phyloP scores from a whole-genome alignment of 2,888 invertebrate genomes.

The Tribolium freemani region DNA sequence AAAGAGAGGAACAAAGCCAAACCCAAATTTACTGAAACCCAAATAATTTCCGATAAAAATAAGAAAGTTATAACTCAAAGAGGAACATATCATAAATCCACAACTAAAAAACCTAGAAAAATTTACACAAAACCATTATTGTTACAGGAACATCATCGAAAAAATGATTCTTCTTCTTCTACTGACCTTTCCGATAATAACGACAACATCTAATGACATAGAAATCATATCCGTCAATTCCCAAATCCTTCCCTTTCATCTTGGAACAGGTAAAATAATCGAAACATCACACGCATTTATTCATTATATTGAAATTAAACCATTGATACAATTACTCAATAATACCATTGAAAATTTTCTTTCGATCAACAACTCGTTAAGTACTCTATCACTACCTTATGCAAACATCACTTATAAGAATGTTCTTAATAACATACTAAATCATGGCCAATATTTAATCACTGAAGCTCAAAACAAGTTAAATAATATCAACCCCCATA shows the following conservation, averaged over 20 bases:
- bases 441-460: constrained; percentile 8
- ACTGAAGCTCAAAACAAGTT: constrained; percentile 8
- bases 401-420: neutral
- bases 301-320: too few relatives aligned
- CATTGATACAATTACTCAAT: constrained; percentile 21
- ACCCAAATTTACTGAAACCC: constrained; percentile 11
- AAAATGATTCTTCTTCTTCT: constrained; percentile 1
- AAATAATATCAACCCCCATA: constrained; percentile 9
- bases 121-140: neutral
- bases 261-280: constrained; percentile 24
- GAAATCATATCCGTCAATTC: neutral
- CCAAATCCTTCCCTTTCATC: constrained; percentile 32
- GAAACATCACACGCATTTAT: constrained; percentile 30
- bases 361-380: neutral
- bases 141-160: neutral
- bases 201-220: neutral
- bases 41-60: constrained; percentile 21
- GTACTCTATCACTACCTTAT: neutral
- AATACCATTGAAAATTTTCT: constrained; percentile 25
- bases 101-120: constrained; percentile 29
- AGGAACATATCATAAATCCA: constrained; percentile 40
- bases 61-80: constrained; percentile 33
- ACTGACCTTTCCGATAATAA: neutral
- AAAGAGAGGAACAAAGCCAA: constrained; percentile 36
- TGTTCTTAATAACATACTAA: neutral